Percentiles rank a stretch among this genome's conserved stretches.
phyloP scores from a whole-genome alignment of 2,888 invertebrate species.

The Cantharis rufa region DNA sequence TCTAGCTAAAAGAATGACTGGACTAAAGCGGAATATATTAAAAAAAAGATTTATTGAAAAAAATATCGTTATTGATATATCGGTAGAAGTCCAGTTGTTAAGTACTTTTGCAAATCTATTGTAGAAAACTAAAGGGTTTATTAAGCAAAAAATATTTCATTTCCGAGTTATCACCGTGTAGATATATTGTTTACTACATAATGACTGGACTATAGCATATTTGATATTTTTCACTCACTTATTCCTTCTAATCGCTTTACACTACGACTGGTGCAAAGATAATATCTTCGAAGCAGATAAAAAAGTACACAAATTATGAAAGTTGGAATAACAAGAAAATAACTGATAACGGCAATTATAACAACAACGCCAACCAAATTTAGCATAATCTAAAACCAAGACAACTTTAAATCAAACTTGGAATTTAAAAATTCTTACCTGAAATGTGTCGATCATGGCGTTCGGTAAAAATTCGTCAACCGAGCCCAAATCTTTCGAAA shows the following conservation, averaged over 20 bases:
- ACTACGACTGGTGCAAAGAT: constrained; percentile 74
- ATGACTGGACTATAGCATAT: no score
- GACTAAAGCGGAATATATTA: no score
- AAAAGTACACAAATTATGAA: constrained; percentile 68
- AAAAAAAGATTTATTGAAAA: no score
- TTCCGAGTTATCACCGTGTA: no score
- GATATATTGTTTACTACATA: no score
- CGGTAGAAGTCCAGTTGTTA: no score
- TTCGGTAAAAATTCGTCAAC: constrained; percentile 60
- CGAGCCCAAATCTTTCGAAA: constrained; percentile 70
- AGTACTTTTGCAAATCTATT: no score
- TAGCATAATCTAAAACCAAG: constrained; percentile 60
- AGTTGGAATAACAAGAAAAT: constrained; percentile 69
- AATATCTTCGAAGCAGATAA: constrained; percentile 66
- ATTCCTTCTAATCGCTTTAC: constrained; percentile 75
- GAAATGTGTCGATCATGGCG: constrained; percentile 55
- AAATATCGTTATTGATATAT: no score
- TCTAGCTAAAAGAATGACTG: constrained; percentile 60
- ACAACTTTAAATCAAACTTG: neutral
- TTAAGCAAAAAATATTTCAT: no score
- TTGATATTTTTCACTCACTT: constrained; percentile 59
- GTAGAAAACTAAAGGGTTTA: no score
- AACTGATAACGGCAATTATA: constrained; percentile 72
- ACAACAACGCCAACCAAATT: constrained; percentile 78
- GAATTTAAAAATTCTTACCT: constrained; percentile 41